Percentiles rank a stretch among this genome's conserved stretches.
phyloP scores from a whole-genome alignment of 1,140 invertebrate species.

The Octopus bimaculoides region DNA sequence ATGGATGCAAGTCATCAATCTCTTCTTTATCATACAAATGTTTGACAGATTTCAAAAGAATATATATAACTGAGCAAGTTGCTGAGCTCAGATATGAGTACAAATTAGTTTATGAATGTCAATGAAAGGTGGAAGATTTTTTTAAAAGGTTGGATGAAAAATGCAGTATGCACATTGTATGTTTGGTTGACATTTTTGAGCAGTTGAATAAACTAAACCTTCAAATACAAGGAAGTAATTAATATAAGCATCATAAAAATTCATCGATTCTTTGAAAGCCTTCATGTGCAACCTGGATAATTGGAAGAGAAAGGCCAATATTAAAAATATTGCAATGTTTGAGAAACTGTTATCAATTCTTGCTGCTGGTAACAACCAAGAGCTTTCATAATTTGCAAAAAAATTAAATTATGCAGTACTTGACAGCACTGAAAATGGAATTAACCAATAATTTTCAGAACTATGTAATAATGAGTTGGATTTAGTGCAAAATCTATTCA shows the following conservation, averaged over 20 bases:
- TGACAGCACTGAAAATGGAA: slow-evolving; percentile 1
- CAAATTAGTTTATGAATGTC: neutral
- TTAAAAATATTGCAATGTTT: slow-evolving; percentile 2
- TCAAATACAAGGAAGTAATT: slow-evolving; percentile 3
- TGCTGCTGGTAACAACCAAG: slow-evolving; percentile 3
- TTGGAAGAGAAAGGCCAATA: neutral
- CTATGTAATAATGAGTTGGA: neutral
- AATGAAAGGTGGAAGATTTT: neutral
- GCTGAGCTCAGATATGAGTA: neutral
- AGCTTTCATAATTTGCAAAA: neutral
- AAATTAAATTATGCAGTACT: neutral
- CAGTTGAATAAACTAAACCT: slow-evolving; percentile 7
- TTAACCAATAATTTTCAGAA: slow-evolving; percentile 1
- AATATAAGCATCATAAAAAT: slow-evolving; percentile 8
- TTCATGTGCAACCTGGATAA: neutral
- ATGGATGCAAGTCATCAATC: slow-evolving; percentile 3
- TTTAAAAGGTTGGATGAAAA: neutral
- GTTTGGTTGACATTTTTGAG: slow-evolving; percentile 7
- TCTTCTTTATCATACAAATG: slow-evolving; percentile 1
- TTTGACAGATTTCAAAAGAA: slow-evolving; percentile 3
- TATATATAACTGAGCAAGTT: slow-evolving; percentile 1
- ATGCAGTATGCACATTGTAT: neutral
- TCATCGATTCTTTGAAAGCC: neutral
- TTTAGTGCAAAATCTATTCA: slow-evolving; percentile 7
- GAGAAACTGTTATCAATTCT: slow-evolving; percentile 5